phyloP scores from a whole-genome alignment of 2,888 invertebrate species.

The Cataglyphis livida region DNA sequence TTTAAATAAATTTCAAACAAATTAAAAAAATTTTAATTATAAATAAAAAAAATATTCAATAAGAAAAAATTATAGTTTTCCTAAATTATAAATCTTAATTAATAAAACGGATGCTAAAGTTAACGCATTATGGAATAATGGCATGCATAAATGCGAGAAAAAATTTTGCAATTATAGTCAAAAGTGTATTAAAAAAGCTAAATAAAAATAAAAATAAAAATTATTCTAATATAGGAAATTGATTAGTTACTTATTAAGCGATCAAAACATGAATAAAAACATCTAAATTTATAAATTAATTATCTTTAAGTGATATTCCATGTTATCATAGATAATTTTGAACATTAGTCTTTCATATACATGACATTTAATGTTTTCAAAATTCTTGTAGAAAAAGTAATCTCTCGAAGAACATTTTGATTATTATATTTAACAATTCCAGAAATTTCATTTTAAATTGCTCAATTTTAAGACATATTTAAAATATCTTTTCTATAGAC shows the following conservation, averaged over 20 bases:
- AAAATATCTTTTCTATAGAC: background rate
- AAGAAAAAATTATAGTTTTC: background rate
- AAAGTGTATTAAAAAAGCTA: background rate
- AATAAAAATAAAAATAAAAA: conserved; percentile 5
- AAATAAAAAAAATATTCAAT: background rate
- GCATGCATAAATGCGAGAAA: conserved; percentile 9
- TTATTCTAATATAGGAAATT: background rate
- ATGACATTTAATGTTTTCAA: background rate
- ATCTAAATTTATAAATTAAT: background rate
- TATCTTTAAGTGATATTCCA: background rate
- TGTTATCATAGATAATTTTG: background rate
- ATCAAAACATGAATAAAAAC: background rate
- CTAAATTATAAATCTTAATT: background rate
- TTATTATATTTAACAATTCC: background rate
- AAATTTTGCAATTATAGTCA: background rate
- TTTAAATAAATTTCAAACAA: conserved; percentile 9
- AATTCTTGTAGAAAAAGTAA: conserved; percentile 1
- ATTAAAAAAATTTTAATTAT: too few species aligned
- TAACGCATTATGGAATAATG: background rate
- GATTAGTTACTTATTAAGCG: background rate
- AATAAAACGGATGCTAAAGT: background rate
- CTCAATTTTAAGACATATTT: background rate
- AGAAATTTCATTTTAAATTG: background rate
- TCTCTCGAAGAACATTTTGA: background rate
- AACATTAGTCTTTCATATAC: background rate